Evolutionary conservation across 2,113 vertebrate genomes (phyloP).

Genomic region (Clarias gariepinus): DNA sequence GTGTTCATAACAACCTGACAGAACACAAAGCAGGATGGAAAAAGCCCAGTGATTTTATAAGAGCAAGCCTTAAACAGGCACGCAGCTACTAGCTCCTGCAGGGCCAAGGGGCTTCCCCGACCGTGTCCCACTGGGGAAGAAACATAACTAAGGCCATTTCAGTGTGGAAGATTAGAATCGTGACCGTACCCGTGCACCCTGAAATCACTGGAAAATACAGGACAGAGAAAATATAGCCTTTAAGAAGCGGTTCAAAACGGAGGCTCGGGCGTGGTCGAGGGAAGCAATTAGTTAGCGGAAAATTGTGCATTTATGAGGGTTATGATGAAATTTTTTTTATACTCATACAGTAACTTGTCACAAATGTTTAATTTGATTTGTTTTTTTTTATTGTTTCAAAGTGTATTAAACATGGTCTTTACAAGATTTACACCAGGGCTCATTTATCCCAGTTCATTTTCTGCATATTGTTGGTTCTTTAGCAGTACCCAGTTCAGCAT

Average conservation of each 20-base stretch:
- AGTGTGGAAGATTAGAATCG: background rate
- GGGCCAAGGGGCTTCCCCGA: background rate
- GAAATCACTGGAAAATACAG: conserved; percentile 13
- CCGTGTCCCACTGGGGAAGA: conserved; percentile 11
- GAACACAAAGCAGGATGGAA: conserved; percentile 17
- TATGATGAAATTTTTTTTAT: background rate
- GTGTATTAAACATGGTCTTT: background rate
- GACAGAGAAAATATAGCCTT: background rate
- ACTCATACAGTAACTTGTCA: background rate
- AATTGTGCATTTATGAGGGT: background rate
- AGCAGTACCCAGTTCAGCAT: background rate
- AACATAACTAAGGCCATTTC: conserved; percentile 11
- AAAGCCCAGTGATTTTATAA: conserved; percentile 31
- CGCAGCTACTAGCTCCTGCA: background rate
- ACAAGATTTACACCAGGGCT: background rate
- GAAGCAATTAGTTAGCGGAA: background rate
- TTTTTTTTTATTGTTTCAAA: background rate
- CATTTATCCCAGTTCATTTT: background rate
- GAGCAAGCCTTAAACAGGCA: conserved; percentile 13
- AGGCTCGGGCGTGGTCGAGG: background rate
- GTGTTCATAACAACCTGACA: conserved; percentile 9
- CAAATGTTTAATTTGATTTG: background rate
- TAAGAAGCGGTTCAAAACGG: background rate
- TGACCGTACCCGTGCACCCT: background rate
- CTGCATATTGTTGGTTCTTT: background rate